A percentile compares a stretch with the other conserved stretches of the same genome.
These are phyloP conservation scores for Notolabrus celidotus DNA, from an alignment of 2,797 vertebrate species.

Conservation along the genomic window DNA sequence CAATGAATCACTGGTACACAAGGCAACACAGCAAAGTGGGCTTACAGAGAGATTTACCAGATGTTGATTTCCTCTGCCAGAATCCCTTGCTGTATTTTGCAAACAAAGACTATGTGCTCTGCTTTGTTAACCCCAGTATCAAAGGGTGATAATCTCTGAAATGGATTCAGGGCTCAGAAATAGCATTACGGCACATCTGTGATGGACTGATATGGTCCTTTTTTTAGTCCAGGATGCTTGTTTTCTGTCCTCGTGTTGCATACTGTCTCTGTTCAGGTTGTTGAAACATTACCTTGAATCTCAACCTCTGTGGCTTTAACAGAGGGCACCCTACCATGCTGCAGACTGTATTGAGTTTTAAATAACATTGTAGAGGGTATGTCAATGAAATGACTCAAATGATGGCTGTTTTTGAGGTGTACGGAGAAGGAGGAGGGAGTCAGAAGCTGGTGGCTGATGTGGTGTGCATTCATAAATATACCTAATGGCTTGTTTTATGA, in stretches of 20 bases:
- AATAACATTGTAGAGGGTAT: conserved; percentile 61
- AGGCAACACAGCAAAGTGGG: conserved; percentile 4
- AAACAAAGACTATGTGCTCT: conserved; percentile 48
- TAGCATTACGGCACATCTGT: conserved; percentile 37
- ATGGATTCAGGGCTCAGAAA: conserved; percentile 52
- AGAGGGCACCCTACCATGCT: conserved; percentile 40
- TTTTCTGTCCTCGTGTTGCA: conserved; percentile 40
- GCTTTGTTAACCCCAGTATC: conserved; percentile 51
- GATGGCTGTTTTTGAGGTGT: conserved; percentile 42
- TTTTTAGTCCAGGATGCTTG: conserved; percentile 39
- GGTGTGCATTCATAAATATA: conserved; percentile 73
- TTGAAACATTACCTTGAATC: conserved; percentile 56
- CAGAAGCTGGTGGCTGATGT: conserved; percentile 38
- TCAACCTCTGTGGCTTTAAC: conserved; percentile 44
- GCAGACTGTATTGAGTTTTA: conserved; percentile 50
- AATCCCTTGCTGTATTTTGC: conserved; percentile 23
- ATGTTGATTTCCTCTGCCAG: conserved; percentile 36
- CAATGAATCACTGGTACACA: too few species aligned
- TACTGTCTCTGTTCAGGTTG: conserved; percentile 48
- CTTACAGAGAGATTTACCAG: conserved; percentile 38
- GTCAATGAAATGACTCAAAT: conserved; percentile 51
- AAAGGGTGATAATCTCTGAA: conserved; percentile 63
- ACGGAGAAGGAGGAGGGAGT: conserved; percentile 2
- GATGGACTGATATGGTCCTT: conserved; percentile 37
- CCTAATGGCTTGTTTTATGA: conserved; percentile 79